Base-by-base conservation (phyloP, 2,797 vertebrate species). In the Acridotheres tristis region DNA sequence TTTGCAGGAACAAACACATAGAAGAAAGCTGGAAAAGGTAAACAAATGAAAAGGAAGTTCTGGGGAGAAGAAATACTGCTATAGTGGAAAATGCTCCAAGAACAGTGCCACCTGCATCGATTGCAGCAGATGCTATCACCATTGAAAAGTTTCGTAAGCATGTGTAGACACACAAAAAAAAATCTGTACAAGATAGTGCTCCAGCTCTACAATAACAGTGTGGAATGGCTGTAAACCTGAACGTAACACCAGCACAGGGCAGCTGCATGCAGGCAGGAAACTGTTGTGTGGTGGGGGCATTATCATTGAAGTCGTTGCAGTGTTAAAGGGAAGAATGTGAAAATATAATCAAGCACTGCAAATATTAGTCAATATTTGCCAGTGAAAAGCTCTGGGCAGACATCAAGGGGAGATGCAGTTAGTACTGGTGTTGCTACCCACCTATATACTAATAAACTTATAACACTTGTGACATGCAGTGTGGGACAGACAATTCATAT, bases 1-100 rank as follows among this genome's bases (percentile, higher is more conserved):
- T 75, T 19, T 75, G 22, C 29, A 62, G 77, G 21, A 76, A 50
- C 9, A 61, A 81, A 84, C 12, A 19, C 23, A 30, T 4, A 85
- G 80, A 83, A 88, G 72, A 91, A 93, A 90, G 22, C 30, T 85
- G 89, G 74, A 92, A 89, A 84, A 81, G 14, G 63, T 25, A 26
- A 78, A 89, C 38, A 94, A 88, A 90, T 53, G n/a, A 66, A 59
- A 86, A 81, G 66, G 32, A 96, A 81, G 51, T 76, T 90, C 40
- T 76, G 26, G n/a, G 47, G 9, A 82, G n/a, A 51, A 69, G 29
- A 79, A 85, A 73, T 72, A 13, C 59, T 9, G 1, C n/a, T 65
- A 12, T 27, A 45, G 29, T 79, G n/a, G 63, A 68, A 92, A 84
- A 68, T 45, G 30, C 23, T 79, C 5, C 11, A 74, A 45, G 23